A percentile compares a stretch with the other conserved stretches of the same genome.
Evolutionary conservation across 2,113 vertebrate genomes (phyloP).

Genomic region (Colistium nudipinnis): DNA sequence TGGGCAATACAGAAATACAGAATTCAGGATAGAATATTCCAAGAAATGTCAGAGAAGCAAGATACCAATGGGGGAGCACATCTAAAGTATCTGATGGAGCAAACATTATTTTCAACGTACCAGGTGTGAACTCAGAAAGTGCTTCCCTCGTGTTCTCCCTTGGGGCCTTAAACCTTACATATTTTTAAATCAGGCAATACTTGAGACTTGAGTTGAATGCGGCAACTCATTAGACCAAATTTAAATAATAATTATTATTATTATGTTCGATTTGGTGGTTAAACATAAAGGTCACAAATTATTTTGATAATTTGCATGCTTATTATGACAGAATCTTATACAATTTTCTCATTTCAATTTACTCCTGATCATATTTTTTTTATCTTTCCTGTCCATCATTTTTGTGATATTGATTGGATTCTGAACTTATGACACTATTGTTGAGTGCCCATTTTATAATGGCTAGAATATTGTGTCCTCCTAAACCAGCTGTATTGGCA

Average conservation of each 20-base stretch:
- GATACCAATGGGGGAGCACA: slow-evolving; percentile 29
- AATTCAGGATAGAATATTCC: slow-evolving; percentile 4
- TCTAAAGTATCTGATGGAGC: slow-evolving; percentile 20
- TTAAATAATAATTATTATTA: no score
- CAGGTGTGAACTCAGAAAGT: slow-evolving; percentile 48
- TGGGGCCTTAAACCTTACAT: slow-evolving; percentile 69
- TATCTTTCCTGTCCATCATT: no score
- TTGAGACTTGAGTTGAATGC: not conserved
- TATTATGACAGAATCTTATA: no score
- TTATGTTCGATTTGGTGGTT: no score
- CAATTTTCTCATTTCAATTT: no score
- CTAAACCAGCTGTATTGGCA: not conserved
- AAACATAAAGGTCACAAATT: no score
- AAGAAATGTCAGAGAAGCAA: slow-evolving; percentile 14
- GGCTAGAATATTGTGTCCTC: not conserved
- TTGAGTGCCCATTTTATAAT: not conserved
- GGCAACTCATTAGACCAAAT: not conserved
- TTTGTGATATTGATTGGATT: not conserved
- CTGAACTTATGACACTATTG: not conserved
- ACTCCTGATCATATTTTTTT: no score
- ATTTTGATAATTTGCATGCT: no score
- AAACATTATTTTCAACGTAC: slow-evolving; percentile 30
- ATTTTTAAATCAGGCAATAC: slow-evolving; percentile 6
- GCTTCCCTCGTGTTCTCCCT: slow-evolving; percentile 59
- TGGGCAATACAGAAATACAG: slow-evolving; percentile 1